Base-by-base conservation (phyloP, 2,888 invertebrate species). In the Diarsia brunnea region DNA sequence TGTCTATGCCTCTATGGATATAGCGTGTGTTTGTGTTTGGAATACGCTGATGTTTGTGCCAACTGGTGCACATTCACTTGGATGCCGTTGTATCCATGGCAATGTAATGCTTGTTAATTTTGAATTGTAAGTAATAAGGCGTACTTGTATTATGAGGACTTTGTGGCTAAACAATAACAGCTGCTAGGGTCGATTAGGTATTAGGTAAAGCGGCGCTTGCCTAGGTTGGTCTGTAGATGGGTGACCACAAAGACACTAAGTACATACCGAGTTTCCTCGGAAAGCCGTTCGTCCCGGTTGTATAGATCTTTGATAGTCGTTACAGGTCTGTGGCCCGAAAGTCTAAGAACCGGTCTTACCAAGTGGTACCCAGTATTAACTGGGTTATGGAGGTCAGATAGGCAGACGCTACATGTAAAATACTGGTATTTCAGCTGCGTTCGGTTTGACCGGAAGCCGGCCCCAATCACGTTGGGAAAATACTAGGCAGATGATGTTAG, bases 1-100 rank as follows among this genome's bases (percentile, higher is more conserved):
- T 72, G 73, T n/a, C n/a, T n/a, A n/a, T 61, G 38, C 5, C 38
- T 38, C 78, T 78, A 55, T 79, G 19, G 45, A 19, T 58, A 21
- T 11, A 51, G 21, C 16, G 43, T n/a, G 21, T 60, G 47, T 71
- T 66, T 69, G 45, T 43, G 19, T 2, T 21, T 49, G 19, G 43
- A 55, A 68, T n/a, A 65, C 51, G 24, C 47, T 55, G 21, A 53
- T 45, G 68, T 60, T 64, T 65, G 5, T 65, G 58, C 24, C 58
- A 79, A 60, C 38, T 64, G 27, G 24, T 21, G 45, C 45, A 65
- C 12, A 21, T 60, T 72, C 45, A 61, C 10, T 79, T 73, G 38
- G 47, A 45, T 31, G 19, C 21, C 4, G 14, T 43, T 45, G 27
- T 63, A 1, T 31, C 43, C 5, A 45, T 43, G 27, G 47, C 12